Evolutionary conservation across 2,113 vertebrate species (phyloP), one percentile per base, ranked within the genome.

Genomic region (Propithecus coquereli): DNA sequence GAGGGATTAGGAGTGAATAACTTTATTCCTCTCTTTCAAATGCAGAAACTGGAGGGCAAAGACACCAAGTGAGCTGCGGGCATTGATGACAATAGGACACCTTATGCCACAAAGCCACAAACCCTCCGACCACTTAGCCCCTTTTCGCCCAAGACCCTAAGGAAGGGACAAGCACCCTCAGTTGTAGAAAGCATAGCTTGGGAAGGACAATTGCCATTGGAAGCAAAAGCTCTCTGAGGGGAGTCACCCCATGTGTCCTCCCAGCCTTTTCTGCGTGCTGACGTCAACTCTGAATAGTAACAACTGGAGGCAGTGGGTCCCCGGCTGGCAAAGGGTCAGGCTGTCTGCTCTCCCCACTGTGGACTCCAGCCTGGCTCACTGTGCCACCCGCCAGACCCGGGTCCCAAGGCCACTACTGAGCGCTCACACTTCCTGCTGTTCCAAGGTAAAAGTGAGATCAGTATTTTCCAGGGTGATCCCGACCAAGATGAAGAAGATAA

Each of bases 71-170:
- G 74, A 52, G 32, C 13, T 37, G 11, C 5, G 7, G 57, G 16
- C 3, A 22, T 1, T 13, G 65, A 45, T 50, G 50, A 63, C 57
- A 83, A 43, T 4, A 52, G 47, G 40, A 59, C 30, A 22, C n/a
- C 22, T 11, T 0, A 0, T 4, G 20, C 70, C 66, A 13, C 8
- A 12, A 47, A 34, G 47, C 6, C 47, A 12, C 6, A 40, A 8
- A 7, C 4, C 10, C 14, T 34, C 4, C 0, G 5, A 37, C 34
- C n/a, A 12, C 50, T 27, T 25, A 30, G 37, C 2, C 30, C 59
- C 34, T 73, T 54, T 25, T 6, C 27, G 25, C 22, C 18, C 8
- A 37, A 34, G 43, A 37, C n/a, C 47, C 45, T 8, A 5, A 10
- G 54, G 52, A 30, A 63, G 23, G 59, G 20, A 16, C 6, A 0